Percentiles rank a stretch among this genome's conserved stretches.
Conservation (phyloP, 2,888 invertebrate species). For the Lapara coniferarum region DNA sequence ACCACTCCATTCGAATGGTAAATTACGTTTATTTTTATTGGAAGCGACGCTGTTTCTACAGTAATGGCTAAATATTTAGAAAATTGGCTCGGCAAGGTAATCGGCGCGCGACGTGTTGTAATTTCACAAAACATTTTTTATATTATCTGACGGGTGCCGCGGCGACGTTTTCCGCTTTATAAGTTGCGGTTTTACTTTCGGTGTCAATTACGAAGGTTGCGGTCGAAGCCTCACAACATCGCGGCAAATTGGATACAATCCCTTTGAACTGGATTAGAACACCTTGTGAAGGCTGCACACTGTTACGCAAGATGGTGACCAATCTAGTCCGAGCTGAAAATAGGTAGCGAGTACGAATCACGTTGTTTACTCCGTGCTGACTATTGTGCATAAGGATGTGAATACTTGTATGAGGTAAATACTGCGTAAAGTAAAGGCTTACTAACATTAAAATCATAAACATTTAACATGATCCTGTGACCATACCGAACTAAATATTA, state of each 20-base stretch:
- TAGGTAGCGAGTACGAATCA: constrained; percentile 52
- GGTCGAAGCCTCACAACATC: constrained; percentile 74
- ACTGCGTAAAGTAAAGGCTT: constrained; percentile 52
- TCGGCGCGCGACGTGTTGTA: constrained; percentile 58
- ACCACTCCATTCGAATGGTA: constrained; percentile 65
- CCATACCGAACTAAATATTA: constrained; percentile 65
- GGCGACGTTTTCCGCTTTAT: constrained; percentile 63
- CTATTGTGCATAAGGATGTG: constrained; percentile 35
- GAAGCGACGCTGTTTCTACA: constrained; percentile 56
- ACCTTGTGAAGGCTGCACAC: constrained; percentile 65
- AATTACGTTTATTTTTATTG: constrained; percentile 78
- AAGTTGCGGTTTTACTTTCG: constrained; percentile 71
- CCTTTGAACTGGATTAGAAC: constrained; percentile 72
- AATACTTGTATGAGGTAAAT: constrained; percentile 50
- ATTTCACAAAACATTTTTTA: constrained; percentile 61
- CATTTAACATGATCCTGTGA: too few relatives aligned
- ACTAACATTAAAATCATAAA: constrained; percentile 79
- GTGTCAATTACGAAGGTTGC: constrained; percentile 75
- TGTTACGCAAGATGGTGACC: constrained; percentile 59
- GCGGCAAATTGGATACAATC: constrained; percentile 77
- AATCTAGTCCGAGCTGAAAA: constrained; percentile 57
- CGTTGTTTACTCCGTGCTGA: constrained; percentile 44
- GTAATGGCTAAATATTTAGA: constrained; percentile 71
- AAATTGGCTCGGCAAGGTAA: constrained; percentile 60
- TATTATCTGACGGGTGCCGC: constrained; percentile 42